These are phyloP conservation scores for Tuta absoluta DNA, from an alignment of 2,888 invertebrate genomes.

Conservation along the genomic window DNA sequence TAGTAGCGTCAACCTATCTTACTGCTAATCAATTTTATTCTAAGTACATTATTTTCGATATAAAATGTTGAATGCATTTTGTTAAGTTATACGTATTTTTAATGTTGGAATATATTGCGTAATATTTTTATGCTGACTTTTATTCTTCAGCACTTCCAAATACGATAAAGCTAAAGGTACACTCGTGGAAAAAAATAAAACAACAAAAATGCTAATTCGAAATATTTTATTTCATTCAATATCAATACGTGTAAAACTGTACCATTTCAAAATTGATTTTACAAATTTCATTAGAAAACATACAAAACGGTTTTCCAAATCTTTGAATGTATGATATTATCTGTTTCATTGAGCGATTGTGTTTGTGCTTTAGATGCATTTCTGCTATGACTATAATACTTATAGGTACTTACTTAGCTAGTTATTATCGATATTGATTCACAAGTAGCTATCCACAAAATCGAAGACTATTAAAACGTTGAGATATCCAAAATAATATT, in stretches of 20 bases:
- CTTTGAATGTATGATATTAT: conserved; percentile 24
- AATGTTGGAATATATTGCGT: conserved; percentile 63
- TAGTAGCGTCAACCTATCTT: not conserved
- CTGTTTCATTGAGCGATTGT: conserved; percentile 18
- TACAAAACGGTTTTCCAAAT: conserved; percentile 43
- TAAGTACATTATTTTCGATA: conserved; percentile 50
- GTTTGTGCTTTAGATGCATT: not conserved
- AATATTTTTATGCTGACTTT: conserved; percentile 40
- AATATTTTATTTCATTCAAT: conserved; percentile 49
- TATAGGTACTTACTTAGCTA: conserved; percentile 33
- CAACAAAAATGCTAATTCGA: conserved; percentile 29
- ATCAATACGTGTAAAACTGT: conserved; percentile 74
- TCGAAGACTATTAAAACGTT: not conserved
- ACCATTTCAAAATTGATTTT: conserved; percentile 69
- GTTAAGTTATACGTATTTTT: conserved; percentile 57
- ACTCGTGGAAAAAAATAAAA: conserved; percentile 21
- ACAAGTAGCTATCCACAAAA: conserved; percentile 19
- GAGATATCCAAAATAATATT: too few species aligned
- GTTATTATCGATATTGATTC: conserved; percentile 21
- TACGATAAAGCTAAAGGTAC: not conserved
- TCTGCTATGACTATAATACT: conserved; percentile 33
- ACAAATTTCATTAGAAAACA: conserved; percentile 44
- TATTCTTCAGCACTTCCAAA: not conserved
- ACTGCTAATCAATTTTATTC: conserved; percentile 33
- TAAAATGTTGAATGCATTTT: conserved; percentile 62